Percentiles rank a stretch among this genome's conserved stretches.
phyloP scores from a whole-genome alignment of 2,888 invertebrate genomes.

The Colletes collaris region DNA sequence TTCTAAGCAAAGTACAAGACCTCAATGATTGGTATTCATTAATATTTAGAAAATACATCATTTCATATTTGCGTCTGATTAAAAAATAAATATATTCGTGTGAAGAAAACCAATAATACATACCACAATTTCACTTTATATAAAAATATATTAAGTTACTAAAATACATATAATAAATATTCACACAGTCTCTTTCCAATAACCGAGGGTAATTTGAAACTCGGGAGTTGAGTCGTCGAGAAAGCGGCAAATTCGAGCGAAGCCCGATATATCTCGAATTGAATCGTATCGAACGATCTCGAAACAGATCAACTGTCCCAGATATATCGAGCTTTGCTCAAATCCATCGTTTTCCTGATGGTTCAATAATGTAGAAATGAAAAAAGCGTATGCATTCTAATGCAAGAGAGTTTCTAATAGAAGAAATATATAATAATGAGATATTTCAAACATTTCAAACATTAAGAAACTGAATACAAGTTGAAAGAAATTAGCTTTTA shows the following conservation, averaged over 20 bases:
- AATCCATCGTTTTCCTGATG: too few species aligned
- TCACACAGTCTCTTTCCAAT: conserved; percentile 49
- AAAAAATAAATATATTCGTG: neutral
- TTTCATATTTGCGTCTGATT: conserved; percentile 17
- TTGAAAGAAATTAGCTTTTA: conserved; percentile 23
- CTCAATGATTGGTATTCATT: conserved; percentile 5
- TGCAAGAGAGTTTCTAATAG: conserved; percentile 11
- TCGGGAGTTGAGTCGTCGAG: too few species aligned
- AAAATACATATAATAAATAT: conserved; percentile 50
- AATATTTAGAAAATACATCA: neutral
- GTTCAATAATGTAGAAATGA: conserved; percentile 15
- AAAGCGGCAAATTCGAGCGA: too few species aligned
- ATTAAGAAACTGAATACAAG: conserved; percentile 3
- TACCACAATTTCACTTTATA: conserved; percentile 16
- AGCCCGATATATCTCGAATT: too few species aligned
- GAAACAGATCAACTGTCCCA: too few species aligned
- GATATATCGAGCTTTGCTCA: too few species aligned
- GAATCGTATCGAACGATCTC: too few species aligned
- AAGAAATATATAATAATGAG: conserved; percentile 19
- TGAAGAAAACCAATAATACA: conserved; percentile 12
- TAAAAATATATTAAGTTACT: conserved; percentile 38
- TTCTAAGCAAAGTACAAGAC: neutral
- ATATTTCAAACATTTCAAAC: neutral
- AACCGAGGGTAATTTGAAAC: too few species aligned
- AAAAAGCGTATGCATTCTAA: conserved; percentile 20